Evolutionary conservation across 2,888 invertebrate species (phyloP).

Genomic region (Aphrophora alni): DNA sequence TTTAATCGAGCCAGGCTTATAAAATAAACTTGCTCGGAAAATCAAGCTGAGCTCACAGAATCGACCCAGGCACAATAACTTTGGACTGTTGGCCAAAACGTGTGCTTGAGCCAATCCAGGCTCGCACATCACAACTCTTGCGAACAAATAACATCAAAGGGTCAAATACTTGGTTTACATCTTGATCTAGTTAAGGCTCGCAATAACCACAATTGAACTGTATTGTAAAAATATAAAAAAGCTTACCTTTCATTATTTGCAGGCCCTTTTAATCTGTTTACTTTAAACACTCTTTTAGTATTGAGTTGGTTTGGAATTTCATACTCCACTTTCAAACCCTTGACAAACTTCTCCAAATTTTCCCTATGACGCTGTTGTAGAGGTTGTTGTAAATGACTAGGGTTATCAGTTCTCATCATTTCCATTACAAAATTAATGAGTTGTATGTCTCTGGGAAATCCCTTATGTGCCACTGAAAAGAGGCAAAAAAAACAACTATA

Average conservation of each 20-base stretch:
- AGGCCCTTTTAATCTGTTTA: conserved; percentile 57
- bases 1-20: too few species aligned
- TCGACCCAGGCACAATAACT: too few species aligned
- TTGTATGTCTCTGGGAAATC: conserved; percentile 66
- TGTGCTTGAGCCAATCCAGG: too few species aligned
- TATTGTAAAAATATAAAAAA: too few species aligned
- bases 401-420: background rate
- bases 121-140: too few species aligned
- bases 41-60: too few species aligned
- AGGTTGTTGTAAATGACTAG: background rate
- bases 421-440: conserved; percentile 20
- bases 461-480: conserved; percentile 82
- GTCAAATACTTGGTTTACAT: too few species aligned
- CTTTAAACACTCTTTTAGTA: conserved; percentile 58
- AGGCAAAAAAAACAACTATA: conserved; percentile 53
- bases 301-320: conserved; percentile 58
- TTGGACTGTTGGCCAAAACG: too few species aligned
- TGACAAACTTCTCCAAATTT: conserved; percentile 57
- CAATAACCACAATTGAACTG: too few species aligned
- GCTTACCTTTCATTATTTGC: conserved; percentile 53
- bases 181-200: too few species aligned
- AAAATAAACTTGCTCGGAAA: too few species aligned
- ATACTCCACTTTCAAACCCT: conserved; percentile 60
- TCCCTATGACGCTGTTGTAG: background rate
- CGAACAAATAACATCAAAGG: too few species aligned